These are phyloP conservation scores for Cyanoramphus novaezelandiae DNA, from an alignment of 2,113 vertebrate genomes.

Conservation along the genomic window DNA sequence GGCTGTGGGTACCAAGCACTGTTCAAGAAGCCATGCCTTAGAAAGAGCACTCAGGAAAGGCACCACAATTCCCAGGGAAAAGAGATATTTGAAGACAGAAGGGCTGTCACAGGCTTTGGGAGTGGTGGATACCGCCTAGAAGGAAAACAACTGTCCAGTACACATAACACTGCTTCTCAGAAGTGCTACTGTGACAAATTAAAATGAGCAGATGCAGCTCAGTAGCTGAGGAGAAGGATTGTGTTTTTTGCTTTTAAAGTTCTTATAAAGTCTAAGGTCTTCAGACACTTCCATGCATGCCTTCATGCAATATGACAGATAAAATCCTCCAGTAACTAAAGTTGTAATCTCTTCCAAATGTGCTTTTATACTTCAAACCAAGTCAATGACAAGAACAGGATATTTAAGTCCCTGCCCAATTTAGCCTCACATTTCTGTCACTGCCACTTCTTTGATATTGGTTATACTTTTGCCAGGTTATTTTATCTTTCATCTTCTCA, in stretches of 20 bases:
- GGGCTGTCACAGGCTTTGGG: neutral
- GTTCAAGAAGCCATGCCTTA: neutral
- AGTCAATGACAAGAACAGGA: neutral
- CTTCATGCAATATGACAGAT: neutral
- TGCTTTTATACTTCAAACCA: neutral
- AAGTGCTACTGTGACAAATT: neutral
- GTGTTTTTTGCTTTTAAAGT: neutral
- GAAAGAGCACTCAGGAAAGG: neutral
- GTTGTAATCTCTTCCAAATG: neutral
- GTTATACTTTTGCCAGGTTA: neutral
- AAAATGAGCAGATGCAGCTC: neutral
- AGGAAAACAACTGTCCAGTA: neutral
- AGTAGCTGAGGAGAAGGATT: neutral
- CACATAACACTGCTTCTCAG: neutral
- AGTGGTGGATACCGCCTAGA: neutral
- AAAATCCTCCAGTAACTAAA: neutral
- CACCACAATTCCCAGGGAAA: neutral
- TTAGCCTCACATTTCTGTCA: neutral
- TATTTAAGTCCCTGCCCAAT: slow-evolving; percentile 8
- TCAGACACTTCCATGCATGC: neutral
- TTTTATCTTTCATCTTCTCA: neutral
- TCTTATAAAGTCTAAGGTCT: neutral
- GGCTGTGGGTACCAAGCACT: neutral
- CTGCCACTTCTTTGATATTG: neutral
- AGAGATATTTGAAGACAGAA: neutral